Evolutionary conservation across 2,888 invertebrate species (phyloP), one percentile per base, ranked within the genome.

Genomic region (Noctuana brunneofusca): DNA sequence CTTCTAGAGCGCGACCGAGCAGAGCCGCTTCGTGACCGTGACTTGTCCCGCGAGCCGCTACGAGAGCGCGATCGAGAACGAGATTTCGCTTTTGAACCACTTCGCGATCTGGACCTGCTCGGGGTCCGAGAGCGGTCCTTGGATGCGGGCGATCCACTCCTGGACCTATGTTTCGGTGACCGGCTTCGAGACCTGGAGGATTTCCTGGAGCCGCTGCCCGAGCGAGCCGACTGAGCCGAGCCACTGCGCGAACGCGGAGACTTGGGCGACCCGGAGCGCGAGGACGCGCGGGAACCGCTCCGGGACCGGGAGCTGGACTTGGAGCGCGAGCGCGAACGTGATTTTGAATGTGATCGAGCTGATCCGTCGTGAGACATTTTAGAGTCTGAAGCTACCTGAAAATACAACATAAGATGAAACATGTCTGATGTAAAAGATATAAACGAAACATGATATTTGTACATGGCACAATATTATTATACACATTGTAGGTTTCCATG

Each of bases 331-430:
- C 75, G 75, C 8, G 86, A 84, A 0, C 75, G 68, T 0, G 75
- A 75, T 41, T 66, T 64, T 6, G 71, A 71, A 5, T 64, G 67
- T 12, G 77, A 73, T n/a, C 71, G 75, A 1, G 68, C 68, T 0
- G 87, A 85, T 1, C 86, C 84, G 18, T 81, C 83, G 53, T 76
- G 80, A 0, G 88, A 87, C 86, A 84, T 86, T 71, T 80, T 84
- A 1, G 84, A 76, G 3, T 75, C 79, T 0, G 86, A 87, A 30
- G 79, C 87, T 62, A 71, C 83, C 86, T 87, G 75, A 4, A 60
- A 52, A 46, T 43, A n/a, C 3, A 5, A 27, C 27, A 27, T 27
- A 27, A 27, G 27, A n/a, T n/a, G n/a, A n/a, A n/a, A n/a, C 27
- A 27, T 27, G 27, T 27, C 4, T 8, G 4, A 5, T 27, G 27